Evolutionary conservation across 2,888 invertebrate species (phyloP), one percentile per base, ranked within the genome.

Genomic region (Tinea pellionella): DNA sequence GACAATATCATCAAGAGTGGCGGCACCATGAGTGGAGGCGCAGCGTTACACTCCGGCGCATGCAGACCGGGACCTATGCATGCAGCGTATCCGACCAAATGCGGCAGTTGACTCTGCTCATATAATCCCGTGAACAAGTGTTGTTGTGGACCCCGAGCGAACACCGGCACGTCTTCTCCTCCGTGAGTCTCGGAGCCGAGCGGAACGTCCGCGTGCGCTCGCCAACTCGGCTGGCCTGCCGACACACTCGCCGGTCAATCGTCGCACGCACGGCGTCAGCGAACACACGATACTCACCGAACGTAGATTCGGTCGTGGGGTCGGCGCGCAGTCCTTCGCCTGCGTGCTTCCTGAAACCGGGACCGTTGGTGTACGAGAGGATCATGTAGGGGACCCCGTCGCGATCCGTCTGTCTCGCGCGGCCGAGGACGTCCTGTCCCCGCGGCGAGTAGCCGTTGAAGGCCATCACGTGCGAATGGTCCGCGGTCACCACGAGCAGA

Each of bases 101-200:
- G 92, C 8, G 94, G 93, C 63, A 96, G 90, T 69, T 90, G 91
- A 72, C 90, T 91, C 81, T 95, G 94, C 72, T 96, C 94, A 72
- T 91, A 91, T 55, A 90, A 89, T 7, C 94, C 94, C 11, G 91
- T 88, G 74, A 95, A 93, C 62, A 95, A 80, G 72, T 92, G 92
- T 32, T 93, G 88, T 84, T 91, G 92, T 2, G 93, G 94, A 60
- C 92, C 95, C 60, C 77, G 77, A 65, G 92, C 91, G 76, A 90
- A 94, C 56, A 95, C 91, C 0, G 90, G 90, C 32, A 95, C 94
- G 81, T 95, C 95, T 65, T 95, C 94, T 0, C 93, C 93, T 12
- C 92, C 93, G 73, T 94, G 94, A 16, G 93, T 93, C 72, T 93
- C 93, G 58, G 78, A 76, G 0, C 67, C 68, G 60, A 90, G 74